Conservation (phyloP, 2,888 invertebrate species). For the Thymelicus acteon region DNA sequence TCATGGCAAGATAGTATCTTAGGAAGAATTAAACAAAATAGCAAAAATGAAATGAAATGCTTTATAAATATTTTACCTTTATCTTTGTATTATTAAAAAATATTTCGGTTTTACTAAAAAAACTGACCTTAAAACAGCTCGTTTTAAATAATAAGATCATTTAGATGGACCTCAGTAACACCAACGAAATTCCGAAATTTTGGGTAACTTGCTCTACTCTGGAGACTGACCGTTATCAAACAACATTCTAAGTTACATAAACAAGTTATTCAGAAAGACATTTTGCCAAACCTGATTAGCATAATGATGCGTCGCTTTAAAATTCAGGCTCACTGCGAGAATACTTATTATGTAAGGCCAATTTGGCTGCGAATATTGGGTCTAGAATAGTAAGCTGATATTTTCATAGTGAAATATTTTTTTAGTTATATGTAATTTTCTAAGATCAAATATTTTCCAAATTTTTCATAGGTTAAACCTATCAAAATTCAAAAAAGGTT, state of each 20-base stretch:
- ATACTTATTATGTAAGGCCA: neutral
- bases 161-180: neutral
- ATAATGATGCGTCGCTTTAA: slow-evolving; percentile 13
- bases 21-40: no score
- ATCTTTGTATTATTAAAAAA: no score
- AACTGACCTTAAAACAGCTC: no score
- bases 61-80: no score
- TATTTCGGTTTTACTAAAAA: no score
- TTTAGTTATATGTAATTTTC: no score
- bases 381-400: neutral
- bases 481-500: no score
- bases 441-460: no score
- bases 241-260: slow-evolving; percentile 15
- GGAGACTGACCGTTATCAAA: neutral
- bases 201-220: neutral
- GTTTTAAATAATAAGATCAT: neutral
- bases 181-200: neutral
- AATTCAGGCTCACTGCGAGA: slow-evolving; percentile 1
- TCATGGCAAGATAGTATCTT: no score
- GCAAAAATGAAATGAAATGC: no score
- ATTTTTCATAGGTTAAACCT: no score
- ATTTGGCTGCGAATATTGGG: neutral
- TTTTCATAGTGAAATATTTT: neutral
- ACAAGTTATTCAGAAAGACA: slow-evolving; percentile 17
- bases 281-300: slow-evolving; percentile 22